phyloP scores from a whole-genome alignment of 2,888 invertebrate genomes.

The Lithophane leautieri region DNA sequence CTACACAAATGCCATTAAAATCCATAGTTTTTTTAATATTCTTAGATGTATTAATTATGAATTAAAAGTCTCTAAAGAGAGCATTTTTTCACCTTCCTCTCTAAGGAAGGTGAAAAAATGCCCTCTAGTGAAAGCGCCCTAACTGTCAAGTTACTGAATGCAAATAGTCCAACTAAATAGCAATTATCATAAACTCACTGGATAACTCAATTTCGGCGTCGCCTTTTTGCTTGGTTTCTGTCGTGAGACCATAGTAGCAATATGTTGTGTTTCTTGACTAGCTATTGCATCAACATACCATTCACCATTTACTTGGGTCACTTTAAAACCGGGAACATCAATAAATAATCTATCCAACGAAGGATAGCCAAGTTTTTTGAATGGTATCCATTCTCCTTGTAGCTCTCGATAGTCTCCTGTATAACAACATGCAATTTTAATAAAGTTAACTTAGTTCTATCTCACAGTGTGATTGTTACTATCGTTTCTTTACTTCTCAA shows the following conservation, averaged over 20 bases:
- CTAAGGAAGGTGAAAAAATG: neutral
- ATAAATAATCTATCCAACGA: constrained; percentile 91
- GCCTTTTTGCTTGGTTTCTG: constrained; percentile 86
- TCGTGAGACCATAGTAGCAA: constrained; percentile 88
- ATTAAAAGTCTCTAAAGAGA: too few relatives aligned
- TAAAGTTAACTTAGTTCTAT: neutral
- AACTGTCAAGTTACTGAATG: constrained; percentile 1
- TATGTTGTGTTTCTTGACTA: constrained; percentile 91
- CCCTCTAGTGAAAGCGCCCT: neutral
- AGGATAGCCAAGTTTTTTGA: constrained; percentile 90
- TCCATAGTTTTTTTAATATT: neutral
- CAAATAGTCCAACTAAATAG: neutral
- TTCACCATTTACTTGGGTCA: constrained; percentile 88
- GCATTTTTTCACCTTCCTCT: too few relatives aligned
- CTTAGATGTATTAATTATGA: neutral
- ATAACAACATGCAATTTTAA: neutral
- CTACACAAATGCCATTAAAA: neutral
- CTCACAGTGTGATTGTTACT: neutral
- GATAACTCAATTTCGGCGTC: constrained; percentile 77
- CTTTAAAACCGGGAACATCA: constrained; percentile 90
- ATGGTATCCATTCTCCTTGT: constrained; percentile 92
- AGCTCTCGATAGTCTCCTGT: constrained; percentile 91
- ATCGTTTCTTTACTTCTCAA: neutral
- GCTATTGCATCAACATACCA: constrained; percentile 90
- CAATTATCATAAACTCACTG: constrained; percentile 72